These are phyloP conservation scores for Pterocles burchelli DNA, from an alignment of 2,113 vertebrate genomes.

Conservation along the genomic window DNA sequence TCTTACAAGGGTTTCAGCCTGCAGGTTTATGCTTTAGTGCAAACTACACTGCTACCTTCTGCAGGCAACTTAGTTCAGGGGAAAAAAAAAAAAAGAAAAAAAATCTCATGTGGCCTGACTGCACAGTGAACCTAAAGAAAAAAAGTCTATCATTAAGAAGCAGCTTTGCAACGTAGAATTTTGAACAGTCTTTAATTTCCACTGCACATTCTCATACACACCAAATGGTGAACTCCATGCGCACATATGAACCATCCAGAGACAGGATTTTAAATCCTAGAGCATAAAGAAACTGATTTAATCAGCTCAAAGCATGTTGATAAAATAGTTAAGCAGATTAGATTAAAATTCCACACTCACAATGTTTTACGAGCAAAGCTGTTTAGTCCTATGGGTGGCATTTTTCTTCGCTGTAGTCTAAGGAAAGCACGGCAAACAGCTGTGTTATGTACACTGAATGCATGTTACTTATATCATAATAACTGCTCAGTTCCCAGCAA, in stretches of 20 bases:
- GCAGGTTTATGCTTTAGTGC: constrained; percentile 16
- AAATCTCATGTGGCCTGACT: neutral
- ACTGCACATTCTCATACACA: neutral
- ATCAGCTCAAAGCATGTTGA: constrained; percentile 15
- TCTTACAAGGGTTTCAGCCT: constrained; percentile 5
- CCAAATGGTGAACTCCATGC: neutral
- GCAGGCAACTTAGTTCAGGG: neutral
- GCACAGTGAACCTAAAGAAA: constrained; percentile 11
- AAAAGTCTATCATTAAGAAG: neutral
- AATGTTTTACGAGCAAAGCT: neutral
- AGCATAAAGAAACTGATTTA: constrained; percentile 1
- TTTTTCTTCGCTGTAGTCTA: neutral
- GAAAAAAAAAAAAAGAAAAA: neutral
- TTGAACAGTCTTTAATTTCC: constrained; percentile 36
- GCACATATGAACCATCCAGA: neutral
- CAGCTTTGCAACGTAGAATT: constrained; percentile 4
- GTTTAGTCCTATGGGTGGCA: neutral
- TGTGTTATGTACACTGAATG: neutral
- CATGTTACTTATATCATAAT: neutral
- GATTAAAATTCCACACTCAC: neutral
- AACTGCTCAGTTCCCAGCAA: neutral
- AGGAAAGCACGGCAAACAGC: neutral
- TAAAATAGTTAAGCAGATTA: constrained; percentile 37
- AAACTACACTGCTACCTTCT: neutral
- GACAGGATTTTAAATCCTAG: constrained; percentile 4